Evolutionary conservation across 2,888 invertebrate species (phyloP).

Genomic region (Dryococelus australis): DNA sequence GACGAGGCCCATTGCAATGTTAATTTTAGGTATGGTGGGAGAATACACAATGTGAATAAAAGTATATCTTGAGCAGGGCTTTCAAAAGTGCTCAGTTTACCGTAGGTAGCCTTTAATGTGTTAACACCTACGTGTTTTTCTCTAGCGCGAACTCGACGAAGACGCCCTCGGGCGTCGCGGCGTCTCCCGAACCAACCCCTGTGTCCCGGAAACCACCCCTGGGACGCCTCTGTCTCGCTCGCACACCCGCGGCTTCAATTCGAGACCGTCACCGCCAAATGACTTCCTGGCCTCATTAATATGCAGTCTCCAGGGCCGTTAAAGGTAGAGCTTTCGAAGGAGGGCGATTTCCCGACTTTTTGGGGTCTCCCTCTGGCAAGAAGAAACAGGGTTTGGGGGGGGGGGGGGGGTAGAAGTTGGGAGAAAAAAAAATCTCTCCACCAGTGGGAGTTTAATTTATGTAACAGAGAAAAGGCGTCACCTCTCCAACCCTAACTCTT

Average conservation of each 20-base stretch:
- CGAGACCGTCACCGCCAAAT: slow-evolving; percentile 23
- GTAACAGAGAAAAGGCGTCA: slow-evolving; percentile 50
- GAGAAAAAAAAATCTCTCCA: neutral
- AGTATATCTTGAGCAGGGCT: too few species aligned
- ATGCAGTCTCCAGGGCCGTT: slow-evolving; percentile 19
- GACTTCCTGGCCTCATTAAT: slow-evolving; percentile 10
- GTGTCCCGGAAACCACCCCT: neutral
- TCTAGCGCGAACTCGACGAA: neutral
- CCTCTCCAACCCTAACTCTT: slow-evolving; percentile 36
- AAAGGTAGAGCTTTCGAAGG: slow-evolving; percentile 25
- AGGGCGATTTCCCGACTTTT: slow-evolving; percentile 22
- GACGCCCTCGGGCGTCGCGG: neutral
- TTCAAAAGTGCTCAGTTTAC: too few species aligned
- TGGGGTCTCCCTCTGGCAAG: neutral
- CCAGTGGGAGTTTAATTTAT: slow-evolving; percentile 43
- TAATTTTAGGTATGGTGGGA: too few species aligned
- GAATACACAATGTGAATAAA: too few species aligned
- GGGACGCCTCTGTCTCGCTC: neutral
- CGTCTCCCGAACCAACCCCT: neutral
- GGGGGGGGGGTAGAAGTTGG: neutral
- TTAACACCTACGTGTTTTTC: too few species aligned
- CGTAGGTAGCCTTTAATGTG: too few species aligned
- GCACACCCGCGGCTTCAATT: neutral
- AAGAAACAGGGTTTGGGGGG: neutral
- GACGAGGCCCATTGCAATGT: too few species aligned